Evolutionary conservation across 2,888 invertebrate species (phyloP).

Genomic region (Suillia variegata): DNA sequence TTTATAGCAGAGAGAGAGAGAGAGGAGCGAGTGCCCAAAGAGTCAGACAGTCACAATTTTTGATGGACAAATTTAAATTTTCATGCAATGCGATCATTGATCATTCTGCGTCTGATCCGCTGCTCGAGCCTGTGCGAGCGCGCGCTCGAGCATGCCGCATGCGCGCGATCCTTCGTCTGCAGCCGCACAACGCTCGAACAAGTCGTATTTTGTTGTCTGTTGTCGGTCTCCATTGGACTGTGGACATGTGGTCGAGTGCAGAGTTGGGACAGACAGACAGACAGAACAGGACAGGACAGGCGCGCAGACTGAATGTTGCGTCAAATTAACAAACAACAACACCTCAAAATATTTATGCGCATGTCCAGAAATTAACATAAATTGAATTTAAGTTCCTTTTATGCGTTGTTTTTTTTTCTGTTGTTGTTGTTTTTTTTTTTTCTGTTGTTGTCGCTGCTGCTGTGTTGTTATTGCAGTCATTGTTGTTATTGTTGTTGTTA

Average conservation of each 20-base stretch:
- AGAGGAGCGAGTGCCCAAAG: too few relatives aligned
- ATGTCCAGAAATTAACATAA: constrained; percentile 6
- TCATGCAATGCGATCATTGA: constrained; percentile 53
- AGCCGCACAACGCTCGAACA: not conserved
- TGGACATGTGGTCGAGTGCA: too few relatives aligned
- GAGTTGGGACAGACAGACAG: not conserved
- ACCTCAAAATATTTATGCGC: constrained; percentile 4
- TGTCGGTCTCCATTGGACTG: not conserved
- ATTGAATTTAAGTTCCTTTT: constrained; percentile 1
- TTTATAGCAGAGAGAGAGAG: too few relatives aligned
- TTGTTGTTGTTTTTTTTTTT: too few relatives aligned
- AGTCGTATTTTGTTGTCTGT: not conserved
- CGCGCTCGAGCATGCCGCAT: too few relatives aligned
- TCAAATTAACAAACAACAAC: constrained; percentile 7
- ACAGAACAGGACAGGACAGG: not conserved
- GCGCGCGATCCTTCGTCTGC: not conserved
- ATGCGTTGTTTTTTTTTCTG: too few relatives aligned
- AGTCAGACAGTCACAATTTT: constrained; percentile 1
- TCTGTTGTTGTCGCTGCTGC: too few relatives aligned
- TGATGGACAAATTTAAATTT: constrained; percentile 50
- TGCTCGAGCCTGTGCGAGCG: not conserved
- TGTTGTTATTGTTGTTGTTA: too few relatives aligned
- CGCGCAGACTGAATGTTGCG: not conserved
- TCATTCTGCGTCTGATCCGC: constrained; percentile 28
- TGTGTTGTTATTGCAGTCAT: too few relatives aligned